Evolutionary conservation across 1,140 invertebrate species (phyloP), one percentile per base, ranked within the genome.

Genomic region (Drosophila miranda): DNA sequence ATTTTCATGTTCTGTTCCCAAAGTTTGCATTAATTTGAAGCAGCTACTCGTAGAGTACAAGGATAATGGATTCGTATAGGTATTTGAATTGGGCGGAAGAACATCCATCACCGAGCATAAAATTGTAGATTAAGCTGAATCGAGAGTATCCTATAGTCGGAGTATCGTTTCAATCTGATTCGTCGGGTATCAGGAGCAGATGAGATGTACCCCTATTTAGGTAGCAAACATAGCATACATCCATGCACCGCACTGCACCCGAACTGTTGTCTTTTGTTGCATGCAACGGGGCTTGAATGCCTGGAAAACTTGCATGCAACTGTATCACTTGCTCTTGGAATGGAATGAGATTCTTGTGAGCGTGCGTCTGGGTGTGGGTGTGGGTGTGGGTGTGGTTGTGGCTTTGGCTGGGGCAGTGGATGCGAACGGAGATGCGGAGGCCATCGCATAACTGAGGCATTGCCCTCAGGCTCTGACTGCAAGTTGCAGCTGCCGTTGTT

Each of bases 251-350:
- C 53, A 38, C 34, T 9, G 64, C 67, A 42, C 19, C 34, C 62
- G n/a, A 68, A 68, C 41, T 66, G 55, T 28, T 38, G 49, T 50
- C 38, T 30, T 54, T 64, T 55, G 43, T 16, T 19, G 21, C 13
- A 14, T 16, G 1, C 28, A 41, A 38, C 44, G 19, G 23, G 34
- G 67, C 54, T 50, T 16, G 64, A 78, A 84, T 68, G 71, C 79
- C 45, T 50, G 64, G 44, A 60, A 75, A 82, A 84, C 70, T 71
- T 71, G 75, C 70, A 84, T 57, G 69, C 79, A 79, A 79, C 64
- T 77, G 62, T 77, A 80, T 81, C 75, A 66, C 60, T 75, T 60
- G 75, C 59, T 67, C 50, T 41, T 56, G 45, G 23, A 26, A 26
- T 26, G 23, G 48, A 57, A 44, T 13, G 60, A 11, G 30, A 41